These are phyloP conservation scores for Pseudotriccus pelzelni DNA, from an alignment of 2,797 vertebrate species.

Conservation along the genomic window DNA sequence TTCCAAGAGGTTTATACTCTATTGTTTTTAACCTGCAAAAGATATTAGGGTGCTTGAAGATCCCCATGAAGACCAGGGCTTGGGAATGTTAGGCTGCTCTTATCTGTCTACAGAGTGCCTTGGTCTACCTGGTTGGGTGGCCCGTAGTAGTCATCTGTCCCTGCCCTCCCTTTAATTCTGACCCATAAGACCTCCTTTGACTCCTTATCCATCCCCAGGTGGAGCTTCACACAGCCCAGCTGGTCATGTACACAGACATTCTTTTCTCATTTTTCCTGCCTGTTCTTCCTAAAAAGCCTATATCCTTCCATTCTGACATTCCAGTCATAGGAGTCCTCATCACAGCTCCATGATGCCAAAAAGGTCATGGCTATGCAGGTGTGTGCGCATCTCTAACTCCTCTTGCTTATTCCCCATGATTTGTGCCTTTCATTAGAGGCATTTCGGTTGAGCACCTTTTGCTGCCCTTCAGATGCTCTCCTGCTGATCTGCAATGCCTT, in stretches of 20 bases:
- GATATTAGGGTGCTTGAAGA: background rate
- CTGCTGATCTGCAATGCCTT: background rate
- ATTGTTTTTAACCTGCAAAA: background rate
- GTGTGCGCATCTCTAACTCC: background rate
- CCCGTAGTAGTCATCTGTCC: background rate
- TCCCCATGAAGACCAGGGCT: background rate
- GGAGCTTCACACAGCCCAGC: background rate
- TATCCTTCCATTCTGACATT: background rate
- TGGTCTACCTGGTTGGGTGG: background rate
- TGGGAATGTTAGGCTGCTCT: background rate
- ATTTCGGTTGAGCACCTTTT: background rate
- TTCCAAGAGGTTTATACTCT: background rate
- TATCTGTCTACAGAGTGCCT: background rate
- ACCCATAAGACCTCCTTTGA: no score
- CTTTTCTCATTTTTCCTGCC: background rate
- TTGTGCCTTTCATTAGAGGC: background rate
- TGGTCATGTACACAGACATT: background rate
- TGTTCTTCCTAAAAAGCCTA: background rate
- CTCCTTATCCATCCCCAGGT: background rate
- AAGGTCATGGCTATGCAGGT: background rate
- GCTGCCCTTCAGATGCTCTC: background rate
- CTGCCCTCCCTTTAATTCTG: background rate
- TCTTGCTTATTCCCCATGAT: background rate
- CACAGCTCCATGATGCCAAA: background rate
- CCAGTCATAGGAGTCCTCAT: background rate